Evolutionary conservation across 2,888 invertebrate genomes (phyloP), one percentile per base, ranked within the genome.

Genomic region (Drosophila kokeensis): DNA sequence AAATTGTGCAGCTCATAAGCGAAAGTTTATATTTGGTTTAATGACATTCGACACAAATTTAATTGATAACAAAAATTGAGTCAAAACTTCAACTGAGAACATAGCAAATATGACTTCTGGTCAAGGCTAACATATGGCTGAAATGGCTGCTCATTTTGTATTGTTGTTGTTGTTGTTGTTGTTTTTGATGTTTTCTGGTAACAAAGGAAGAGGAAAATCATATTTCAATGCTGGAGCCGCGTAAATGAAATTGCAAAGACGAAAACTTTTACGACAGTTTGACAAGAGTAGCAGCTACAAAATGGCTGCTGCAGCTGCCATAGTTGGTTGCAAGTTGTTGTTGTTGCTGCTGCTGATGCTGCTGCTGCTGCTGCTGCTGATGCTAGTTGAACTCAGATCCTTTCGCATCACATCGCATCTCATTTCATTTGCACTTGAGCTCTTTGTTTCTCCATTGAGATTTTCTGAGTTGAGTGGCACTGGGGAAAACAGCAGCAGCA

Each of bases 371-470:
- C 10, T 45, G 54, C 45, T n/a, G 62, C 55, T 61, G 48, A 36
- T 50, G 50, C 27, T 21, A 18, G 38, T 42, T 61, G 45, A 61
- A 54, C 60, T 40, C 67, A 62, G 48, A 40, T 54, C 30, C 10
- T 58, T 66, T 73, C 52, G 3, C 64, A 62, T 64, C 61, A 24
- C 58, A 69, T 65, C 64, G 34, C 73, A 75, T 81, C 67, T 70
- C 78, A 70, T 81, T 82, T 76, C 71, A 83, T 83, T 82, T 82
- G 75, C 81, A 82, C 81, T 81, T 72, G 71, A 81, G 81, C 74
- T 65, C 78, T 77, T 77, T 75, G 81, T 75, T 80, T 74, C 80
- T 50, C 73, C 30, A 71, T 81, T 74, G 80, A 76, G 82, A 74
- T 68, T 70, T 68, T 73, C 50, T 1, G 24, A 58, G 71, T 79